Evolutionary conservation across 2,113 vertebrate genomes (phyloP), one percentile per base, ranked within the genome.

Genomic region (Oxygymnocypris stewartii): DNA sequence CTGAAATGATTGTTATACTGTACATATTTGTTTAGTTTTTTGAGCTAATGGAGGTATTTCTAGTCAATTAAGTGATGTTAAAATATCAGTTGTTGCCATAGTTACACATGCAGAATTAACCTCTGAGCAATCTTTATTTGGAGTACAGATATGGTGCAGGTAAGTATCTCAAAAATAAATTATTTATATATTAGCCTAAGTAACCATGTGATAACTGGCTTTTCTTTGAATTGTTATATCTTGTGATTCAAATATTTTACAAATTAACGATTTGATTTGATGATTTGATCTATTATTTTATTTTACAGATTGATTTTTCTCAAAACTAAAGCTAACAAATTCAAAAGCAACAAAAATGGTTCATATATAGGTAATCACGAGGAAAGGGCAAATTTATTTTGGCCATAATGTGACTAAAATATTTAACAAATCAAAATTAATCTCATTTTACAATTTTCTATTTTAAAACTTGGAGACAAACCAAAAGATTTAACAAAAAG

Each of bases 61-160:
- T 20, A 40, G 35, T 73, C 40, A 75, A 75, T 13, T 4, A 28
- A 65, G 61, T 14, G 37, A 74, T 44, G 37, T 11, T 44, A 44
- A 74, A 74, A 74, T 74, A 79, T 59, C 77, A 79, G 35, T 4
- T 37, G 51, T 37, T 79, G 9, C 18, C 49, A 57, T 37, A 57
- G 77, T 40, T 37, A 37, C 77, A 5, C 20, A 11, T 54, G 25
- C 14, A 31, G 14, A 1, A 18, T 35, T 35, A 9, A 35, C 28
- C 31, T 18, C 28, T 6, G 25, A 67, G 13, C 28, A 69, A 8
- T 31, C 28, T 31, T 31, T n/a, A n/a, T n/a, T n/a, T n/a, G n/a
- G 0, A 18, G 31, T 35, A 37, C 4, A 37, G 67, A 18, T 40
- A 20, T 71, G 35, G 18, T 10, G 8, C 14, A 16, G 6, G 61